A percentile compares a stretch with the other conserved stretches of the same genome.
These are phyloP conservation scores for Halictus rubicundus DNA, from an alignment of 1,140 invertebrate species.

Conservation along the genomic window DNA sequence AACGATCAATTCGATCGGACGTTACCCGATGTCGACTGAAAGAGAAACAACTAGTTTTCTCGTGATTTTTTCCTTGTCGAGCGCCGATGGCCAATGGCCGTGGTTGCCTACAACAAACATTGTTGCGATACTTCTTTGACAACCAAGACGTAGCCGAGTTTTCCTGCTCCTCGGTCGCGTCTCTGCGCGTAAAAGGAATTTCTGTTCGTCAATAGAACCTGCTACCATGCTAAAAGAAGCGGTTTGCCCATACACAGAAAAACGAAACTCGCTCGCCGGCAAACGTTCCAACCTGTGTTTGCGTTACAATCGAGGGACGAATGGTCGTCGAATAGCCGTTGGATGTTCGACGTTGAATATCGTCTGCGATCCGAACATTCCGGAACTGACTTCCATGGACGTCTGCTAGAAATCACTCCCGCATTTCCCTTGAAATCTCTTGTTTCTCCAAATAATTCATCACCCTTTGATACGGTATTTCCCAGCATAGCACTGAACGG, in stretches of 20 bases:
- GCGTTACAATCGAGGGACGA: slow-evolving; percentile 23
- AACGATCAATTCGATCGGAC: too few relatives aligned
- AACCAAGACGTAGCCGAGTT: background rate
- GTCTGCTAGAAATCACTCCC: background rate
- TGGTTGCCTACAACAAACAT: background rate
- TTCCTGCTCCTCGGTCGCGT: background rate
- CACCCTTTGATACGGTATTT: too few relatives aligned
- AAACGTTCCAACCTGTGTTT: slow-evolving; percentile 47
- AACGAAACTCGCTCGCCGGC: slow-evolving; percentile 21
- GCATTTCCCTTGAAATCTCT: background rate
- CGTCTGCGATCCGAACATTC: background rate
- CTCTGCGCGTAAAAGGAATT: slow-evolving; percentile 4
- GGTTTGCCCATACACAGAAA: slow-evolving; percentile 18
- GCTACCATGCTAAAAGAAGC: slow-evolving; percentile 37
- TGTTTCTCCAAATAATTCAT: background rate
- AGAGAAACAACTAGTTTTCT: too few relatives aligned
- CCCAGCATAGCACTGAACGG: too few relatives aligned
- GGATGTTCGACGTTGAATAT: slow-evolving; percentile 16
- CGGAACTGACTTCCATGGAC: slow-evolving; percentile 22
- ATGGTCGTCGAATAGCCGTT: background rate
- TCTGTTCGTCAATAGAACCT: slow-evolving; percentile 19
- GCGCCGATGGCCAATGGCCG: too few relatives aligned
- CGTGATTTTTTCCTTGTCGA: too few relatives aligned
- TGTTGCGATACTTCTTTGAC: background rate
- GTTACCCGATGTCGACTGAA: too few relatives aligned